Evolutionary conservation across 2,113 vertebrate genomes (phyloP).

Genomic region (Dendropsophus ebraccatus): DNA sequence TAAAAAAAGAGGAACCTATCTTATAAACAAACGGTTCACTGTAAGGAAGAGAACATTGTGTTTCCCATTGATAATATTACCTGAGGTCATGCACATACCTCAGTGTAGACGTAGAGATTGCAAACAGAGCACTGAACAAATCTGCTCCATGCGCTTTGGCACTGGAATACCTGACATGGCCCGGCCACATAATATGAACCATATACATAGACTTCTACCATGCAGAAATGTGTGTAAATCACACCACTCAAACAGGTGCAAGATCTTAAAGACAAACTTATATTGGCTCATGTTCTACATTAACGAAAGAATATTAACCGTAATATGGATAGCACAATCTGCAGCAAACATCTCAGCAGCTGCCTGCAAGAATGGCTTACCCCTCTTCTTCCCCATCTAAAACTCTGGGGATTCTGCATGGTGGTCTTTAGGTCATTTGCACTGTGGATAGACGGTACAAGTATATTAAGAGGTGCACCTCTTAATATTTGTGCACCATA

Average conservation of each 20-base stretch:
- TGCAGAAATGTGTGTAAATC: neutral
- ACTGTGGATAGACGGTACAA: too few species aligned
- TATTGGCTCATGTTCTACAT: too few species aligned
- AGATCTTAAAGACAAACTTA: neutral
- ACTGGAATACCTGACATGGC: neutral
- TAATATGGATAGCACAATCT: too few species aligned
- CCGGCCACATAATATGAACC: neutral
- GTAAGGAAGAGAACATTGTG: conserved; percentile 57
- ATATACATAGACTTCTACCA: neutral
- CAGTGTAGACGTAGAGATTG: conserved; percentile 46
- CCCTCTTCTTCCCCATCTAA: too few species aligned
- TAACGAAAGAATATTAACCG: too few species aligned
- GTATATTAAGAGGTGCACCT: too few species aligned
- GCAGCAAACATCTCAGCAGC: too few species aligned
- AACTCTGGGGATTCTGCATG: too few species aligned
- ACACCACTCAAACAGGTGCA: conserved; percentile 28
- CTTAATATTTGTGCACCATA: too few species aligned
- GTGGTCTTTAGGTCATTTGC: too few species aligned
- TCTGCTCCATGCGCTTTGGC: conserved; percentile 34
- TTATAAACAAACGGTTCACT: conserved; percentile 56
- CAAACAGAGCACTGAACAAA: conserved; percentile 35
- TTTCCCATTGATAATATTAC: conserved; percentile 59
- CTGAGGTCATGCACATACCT: conserved; percentile 58
- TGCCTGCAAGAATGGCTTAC: too few species aligned
- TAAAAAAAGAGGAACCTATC: conserved; percentile 43